These are phyloP conservation scores for Piscicola geometra DNA, from an alignment of 2,888 invertebrate genomes.

Conservation along the genomic window DNA sequence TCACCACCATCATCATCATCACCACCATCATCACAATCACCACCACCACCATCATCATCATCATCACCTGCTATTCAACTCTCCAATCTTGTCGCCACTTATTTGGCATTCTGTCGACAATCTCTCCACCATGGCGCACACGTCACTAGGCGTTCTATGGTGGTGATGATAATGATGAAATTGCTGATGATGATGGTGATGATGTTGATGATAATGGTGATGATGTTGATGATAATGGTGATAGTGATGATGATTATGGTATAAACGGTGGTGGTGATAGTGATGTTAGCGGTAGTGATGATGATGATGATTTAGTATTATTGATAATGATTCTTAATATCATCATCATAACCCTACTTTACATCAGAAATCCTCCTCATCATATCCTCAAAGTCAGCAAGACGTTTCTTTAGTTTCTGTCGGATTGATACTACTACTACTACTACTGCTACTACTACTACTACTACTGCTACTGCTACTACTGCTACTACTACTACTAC, in stretches of 20 bases:
- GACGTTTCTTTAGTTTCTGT: not conserved
- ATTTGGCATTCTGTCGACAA: not conserved
- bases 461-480: not conserved
- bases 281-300: not conserved
- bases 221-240: not conserved
- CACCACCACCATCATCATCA: too few species aligned
- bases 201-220: too few species aligned
- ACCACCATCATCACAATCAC: too few species aligned
- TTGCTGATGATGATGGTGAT: too few species aligned
- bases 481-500: not conserved
- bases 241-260: not conserved
- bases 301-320: too few species aligned
- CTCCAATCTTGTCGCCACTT: not conserved
- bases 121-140: not conserved
- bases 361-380: not conserved
- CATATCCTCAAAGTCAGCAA: not conserved
- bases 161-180: conserved; percentile 47
- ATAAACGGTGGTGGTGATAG: not conserved
- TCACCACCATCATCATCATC: too few species aligned
- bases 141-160: conserved; percentile 46
- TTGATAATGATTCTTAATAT: not conserved
- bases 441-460: too few species aligned
- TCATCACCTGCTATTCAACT: not conserved
- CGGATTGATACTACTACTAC: too few species aligned
- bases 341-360: not conserved